Conservation (phyloP, 2,797 vertebrate genomes). For the Channallabes apus region DNA sequence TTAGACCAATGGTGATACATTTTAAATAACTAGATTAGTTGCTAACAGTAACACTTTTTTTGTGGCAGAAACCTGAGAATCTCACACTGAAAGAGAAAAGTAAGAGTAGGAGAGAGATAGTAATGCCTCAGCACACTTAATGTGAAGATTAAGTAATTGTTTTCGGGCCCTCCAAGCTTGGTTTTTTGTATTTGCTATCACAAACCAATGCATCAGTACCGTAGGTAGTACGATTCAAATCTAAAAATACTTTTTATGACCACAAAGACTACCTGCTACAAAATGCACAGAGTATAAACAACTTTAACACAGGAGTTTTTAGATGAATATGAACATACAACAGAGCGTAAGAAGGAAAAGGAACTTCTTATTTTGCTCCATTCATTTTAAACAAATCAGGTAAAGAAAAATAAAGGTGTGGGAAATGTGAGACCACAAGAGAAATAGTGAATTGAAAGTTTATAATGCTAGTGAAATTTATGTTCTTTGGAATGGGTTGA, state of each 20-base stretch:
- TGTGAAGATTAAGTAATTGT: background rate
- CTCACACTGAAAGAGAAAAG: background rate
- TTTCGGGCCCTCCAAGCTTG: background rate
- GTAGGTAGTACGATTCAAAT: background rate
- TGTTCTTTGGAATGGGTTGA: background rate
- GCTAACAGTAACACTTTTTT: too few relatives aligned
- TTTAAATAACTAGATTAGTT: too few relatives aligned
- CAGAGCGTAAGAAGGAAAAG: background rate
- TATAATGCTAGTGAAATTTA: background rate
- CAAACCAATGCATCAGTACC: too few relatives aligned
- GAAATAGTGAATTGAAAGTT: background rate
- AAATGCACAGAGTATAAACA: background rate
- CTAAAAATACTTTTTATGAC: background rate
- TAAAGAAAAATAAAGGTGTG: background rate
- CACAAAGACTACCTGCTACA: background rate
- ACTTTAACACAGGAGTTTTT: background rate
- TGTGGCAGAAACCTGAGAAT: background rate
- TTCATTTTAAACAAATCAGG: background rate
- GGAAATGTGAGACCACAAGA: too few relatives aligned
- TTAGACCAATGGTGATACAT: too few relatives aligned
- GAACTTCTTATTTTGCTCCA: background rate
- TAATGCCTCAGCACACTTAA: conserved; percentile 13
- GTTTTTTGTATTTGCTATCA: background rate
- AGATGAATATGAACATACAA: background rate
- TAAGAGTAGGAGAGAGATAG: background rate